A percentile compares a stretch with the other conserved stretches of the same genome.
Conservation (phyloP, 2,113 vertebrate species). For the Rhipidura dahli region DNA sequence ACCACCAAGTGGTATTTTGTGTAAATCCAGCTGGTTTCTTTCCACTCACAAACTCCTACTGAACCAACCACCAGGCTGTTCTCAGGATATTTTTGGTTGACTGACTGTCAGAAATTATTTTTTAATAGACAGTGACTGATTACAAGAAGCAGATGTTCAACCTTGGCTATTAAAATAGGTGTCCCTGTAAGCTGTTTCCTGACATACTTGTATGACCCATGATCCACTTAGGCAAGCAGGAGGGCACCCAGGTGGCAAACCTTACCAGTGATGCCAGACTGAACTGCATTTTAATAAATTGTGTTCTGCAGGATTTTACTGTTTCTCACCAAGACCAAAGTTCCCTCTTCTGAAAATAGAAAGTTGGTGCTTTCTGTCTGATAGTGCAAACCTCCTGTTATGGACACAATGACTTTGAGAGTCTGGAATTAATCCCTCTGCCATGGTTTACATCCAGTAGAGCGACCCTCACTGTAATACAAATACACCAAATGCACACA, state of each 20-base stretch:
- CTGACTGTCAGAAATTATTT: background rate
- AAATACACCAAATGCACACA: background rate
- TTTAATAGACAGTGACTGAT: background rate
- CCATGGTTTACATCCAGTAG: background rate
- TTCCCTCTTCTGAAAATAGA: background rate
- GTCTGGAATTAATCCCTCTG: background rate
- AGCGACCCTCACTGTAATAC: background rate
- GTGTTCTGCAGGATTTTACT: background rate
- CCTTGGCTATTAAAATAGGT: rapidly evolving
- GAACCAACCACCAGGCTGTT: background rate
- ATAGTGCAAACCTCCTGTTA: background rate
- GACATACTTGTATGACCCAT: background rate
- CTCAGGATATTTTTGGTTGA: background rate
- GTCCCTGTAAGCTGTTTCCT: background rate
- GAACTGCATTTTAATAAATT: background rate
- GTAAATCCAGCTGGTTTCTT: background rate
- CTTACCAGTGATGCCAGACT: background rate
- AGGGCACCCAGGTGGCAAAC: background rate
- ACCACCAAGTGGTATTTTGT: background rate
- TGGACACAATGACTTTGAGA: background rate
- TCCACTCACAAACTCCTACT: background rate
- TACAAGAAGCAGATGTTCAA: background rate
- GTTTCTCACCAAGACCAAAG: background rate
- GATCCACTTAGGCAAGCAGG: background rate
- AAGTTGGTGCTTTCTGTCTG: background rate